Evolutionary conservation across 2,113 vertebrate genomes (phyloP), one percentile per base, ranked within the genome.

Genomic region (Odontophorus gujanensis): DNA sequence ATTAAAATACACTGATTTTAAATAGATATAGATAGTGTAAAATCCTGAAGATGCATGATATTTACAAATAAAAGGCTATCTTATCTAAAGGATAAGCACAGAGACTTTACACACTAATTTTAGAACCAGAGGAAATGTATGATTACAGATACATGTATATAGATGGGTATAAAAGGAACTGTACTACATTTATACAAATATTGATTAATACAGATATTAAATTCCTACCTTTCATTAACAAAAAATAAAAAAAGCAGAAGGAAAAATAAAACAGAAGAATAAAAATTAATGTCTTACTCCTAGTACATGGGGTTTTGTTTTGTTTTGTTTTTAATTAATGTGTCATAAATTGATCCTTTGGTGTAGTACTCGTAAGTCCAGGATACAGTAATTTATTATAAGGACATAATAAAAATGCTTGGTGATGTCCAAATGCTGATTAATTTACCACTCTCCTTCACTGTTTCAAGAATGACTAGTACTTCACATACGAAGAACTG

Each of bases 1-100:
- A 34, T 51, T 81, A 30, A 90, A 32, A 38, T 81, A 90, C 71
- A 75, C 93, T 95, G 68, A 75, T 92, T 95, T 89, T 68, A 48
- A 93, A 76, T 30, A 81, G 62, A 58, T 71, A 24, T 93, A 86
- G 67, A 83, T 87, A 75, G 22, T 80, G 20, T 85, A 50, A 20
- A 58, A 47, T 81, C 50, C 38, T 36, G 43, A 84, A 87, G 53
- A 79, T 62, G 69, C 58, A 26, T 69, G 34, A 34, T 82, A 40
- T 85, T 82, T 82, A 34, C 19, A 82, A 63, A 69, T 80, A 81
- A 73, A 58, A 89, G 67, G 13, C 59, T 11, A 65, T 89, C 66
- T 87, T 30, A 34, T 69, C 38, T 77, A 63, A 86, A 83, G 28
- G 19, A 50, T 73, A 65, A 63, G 19, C 38, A 58, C 32, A 47